These are phyloP conservation scores for Scaeva pyrastri DNA, from an alignment of 2,888 invertebrate genomes.

Conservation along the genomic window DNA sequence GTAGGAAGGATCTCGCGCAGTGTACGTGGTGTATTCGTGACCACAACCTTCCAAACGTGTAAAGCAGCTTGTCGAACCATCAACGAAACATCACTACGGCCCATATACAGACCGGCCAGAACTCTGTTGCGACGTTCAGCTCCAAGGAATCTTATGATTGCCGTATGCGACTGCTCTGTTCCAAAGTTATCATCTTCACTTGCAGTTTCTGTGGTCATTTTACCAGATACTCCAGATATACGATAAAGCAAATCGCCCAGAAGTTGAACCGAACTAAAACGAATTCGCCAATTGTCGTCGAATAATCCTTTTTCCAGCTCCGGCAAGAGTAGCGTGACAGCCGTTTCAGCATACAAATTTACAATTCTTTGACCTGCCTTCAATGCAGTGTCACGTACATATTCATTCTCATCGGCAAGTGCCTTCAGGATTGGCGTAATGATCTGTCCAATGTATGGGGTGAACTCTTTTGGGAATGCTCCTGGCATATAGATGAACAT, in stretches of 20 bases:
- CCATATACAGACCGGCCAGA: conserved; percentile 97
- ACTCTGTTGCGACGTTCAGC: conserved; percentile 96
- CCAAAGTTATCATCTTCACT: conserved; percentile 99
- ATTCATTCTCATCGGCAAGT: conserved; percentile 99
- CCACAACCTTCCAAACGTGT: conserved; percentile 99
- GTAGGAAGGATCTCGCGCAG: conserved; percentile 97
- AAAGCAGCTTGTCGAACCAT: conserved; percentile 98
- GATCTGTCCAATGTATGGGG: conserved; percentile 97
- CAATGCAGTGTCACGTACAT: conserved; percentile 98
- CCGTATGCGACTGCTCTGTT: conserved; percentile 96
- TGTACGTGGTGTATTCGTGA: conserved; percentile 98
- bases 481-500: conserved; percentile 99
- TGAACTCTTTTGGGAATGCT: conserved; percentile 97
- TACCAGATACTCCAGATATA: conserved; percentile 98
- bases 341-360: conserved; percentile 97
- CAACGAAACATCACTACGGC: conserved; percentile 97
- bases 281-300: conserved; percentile 99
- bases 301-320: conserved; percentile 97
- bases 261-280: conserved; percentile 96
- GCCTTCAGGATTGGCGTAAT: conserved; percentile 99
- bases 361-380: conserved; percentile 99
- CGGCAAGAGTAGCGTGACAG: conserved; percentile 95
- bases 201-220: conserved; percentile 99
- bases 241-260: conserved; percentile 97
- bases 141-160: conserved; percentile 95